Evolutionary conservation across 1,140 invertebrate species (phyloP).

Genomic region (Drosophila melanogaster): Release_6_plus_ISO1_MT NC_004354.4:929001-929500

Average conservation of each 20-base stretch:
- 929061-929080: slow-evolving; percentile 85
- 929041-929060: slow-evolving; percentile 88
- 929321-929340: slow-evolving; percentile 96
- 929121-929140: slow-evolving; percentile 95
- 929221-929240: slow-evolving; percentile 95
- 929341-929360: slow-evolving; percentile 97
- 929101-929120: slow-evolving; percentile 99
- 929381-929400: slow-evolving; percentile 94
- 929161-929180: slow-evolving; percentile 98
- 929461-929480: slow-evolving; percentile 99
- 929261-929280: slow-evolving; percentile 95
- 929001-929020: slow-evolving; percentile 95
- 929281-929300: slow-evolving; percentile 97
- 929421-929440: slow-evolving; percentile 97
- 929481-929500: slow-evolving; percentile 96
- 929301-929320: slow-evolving; percentile 96
- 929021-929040: slow-evolving; percentile 98
- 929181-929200: slow-evolving; percentile 97
- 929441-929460: slow-evolving; percentile 93
- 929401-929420: slow-evolving; percentile 95
- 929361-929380: slow-evolving; percentile 86
- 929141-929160: slow-evolving; percentile 90
- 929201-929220: slow-evolving; percentile 97
- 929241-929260: slow-evolving; percentile 98
- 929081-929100: slow-evolving; percentile 89